phyloP scores from a whole-genome alignment of 2,797 vertebrate genomes.

The Spinus pinus region DNA sequence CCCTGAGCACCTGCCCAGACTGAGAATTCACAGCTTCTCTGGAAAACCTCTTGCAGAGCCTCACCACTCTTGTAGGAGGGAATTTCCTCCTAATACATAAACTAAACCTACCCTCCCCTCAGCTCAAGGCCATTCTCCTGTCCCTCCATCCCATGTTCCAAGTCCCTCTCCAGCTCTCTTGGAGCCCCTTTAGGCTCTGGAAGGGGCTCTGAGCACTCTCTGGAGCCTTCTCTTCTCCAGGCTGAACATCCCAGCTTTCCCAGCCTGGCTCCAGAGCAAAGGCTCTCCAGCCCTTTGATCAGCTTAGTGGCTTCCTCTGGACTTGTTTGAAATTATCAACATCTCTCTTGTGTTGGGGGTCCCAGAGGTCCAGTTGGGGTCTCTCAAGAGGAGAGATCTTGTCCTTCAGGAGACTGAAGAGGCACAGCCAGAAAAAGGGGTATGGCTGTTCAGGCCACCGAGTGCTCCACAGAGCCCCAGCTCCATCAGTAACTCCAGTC shows the following conservation, averaged over 20 bases:
- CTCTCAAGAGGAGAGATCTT: neutral
- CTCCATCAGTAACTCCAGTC: neutral
- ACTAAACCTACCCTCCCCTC: neutral
- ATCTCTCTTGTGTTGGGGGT: neutral
- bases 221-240: neutral
- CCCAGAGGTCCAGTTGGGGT: neutral
- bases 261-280: neutral
- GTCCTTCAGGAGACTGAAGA: neutral
- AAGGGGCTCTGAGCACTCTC: neutral
- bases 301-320: neutral
- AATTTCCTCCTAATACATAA: neutral
- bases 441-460: neutral
- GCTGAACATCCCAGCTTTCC: neutral
- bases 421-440: neutral
- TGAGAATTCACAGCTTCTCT: neutral
- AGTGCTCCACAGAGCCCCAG: neutral
- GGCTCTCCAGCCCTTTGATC: neutral
- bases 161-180: neutral
- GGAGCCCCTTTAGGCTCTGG: accelerated
- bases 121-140: neutral
- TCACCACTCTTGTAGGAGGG: neutral
- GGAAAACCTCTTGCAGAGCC: neutral
- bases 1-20: neutral
- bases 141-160: accelerated
- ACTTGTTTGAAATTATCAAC: neutral